Percentiles rank a stretch among this genome's conserved stretches.
These are phyloP conservation scores for Brachionus manjavacas DNA, from an alignment of 1,140 invertebrate species.

Conservation along the genomic window DNA sequence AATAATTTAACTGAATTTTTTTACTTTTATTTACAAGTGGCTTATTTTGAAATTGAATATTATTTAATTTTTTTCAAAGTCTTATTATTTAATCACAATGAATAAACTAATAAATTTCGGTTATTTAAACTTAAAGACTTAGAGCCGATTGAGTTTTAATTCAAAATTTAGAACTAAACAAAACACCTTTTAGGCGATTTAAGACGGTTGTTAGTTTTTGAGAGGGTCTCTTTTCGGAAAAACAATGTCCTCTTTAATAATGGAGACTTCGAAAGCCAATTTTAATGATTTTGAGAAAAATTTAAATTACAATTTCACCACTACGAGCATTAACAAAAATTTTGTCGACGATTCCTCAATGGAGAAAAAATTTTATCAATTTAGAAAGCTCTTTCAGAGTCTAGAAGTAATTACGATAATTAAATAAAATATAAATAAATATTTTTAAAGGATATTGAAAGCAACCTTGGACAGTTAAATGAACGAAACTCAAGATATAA, in stretches of 20 bases:
- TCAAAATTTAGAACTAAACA: not conserved
- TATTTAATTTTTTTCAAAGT: slow-evolving; percentile 6
- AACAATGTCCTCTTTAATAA: slow-evolving; percentile 11
- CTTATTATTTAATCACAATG: slow-evolving; percentile 34
- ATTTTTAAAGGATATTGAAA: not conserved
- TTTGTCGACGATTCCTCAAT: not conserved
- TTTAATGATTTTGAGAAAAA: slow-evolving; percentile 2
- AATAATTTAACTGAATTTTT: not conserved
- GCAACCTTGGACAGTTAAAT: not conserved
- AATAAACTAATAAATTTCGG: not conserved
- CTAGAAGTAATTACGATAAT: not conserved
- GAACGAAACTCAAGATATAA: not conserved
- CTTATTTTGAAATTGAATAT: slow-evolving; percentile 1
- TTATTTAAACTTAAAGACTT: slow-evolving; percentile 15
- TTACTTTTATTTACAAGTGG: slow-evolving; percentile 1
- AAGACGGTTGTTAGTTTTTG: not conserved
- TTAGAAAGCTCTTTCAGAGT: slow-evolving; percentile 4
- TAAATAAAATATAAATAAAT: not conserved
- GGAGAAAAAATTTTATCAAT: slow-evolving; percentile 17
- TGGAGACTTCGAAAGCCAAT: slow-evolving; percentile 1
- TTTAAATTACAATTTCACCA: not conserved
- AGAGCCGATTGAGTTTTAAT: not conserved
- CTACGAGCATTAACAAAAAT: slow-evolving; percentile 1
- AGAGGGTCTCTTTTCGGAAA: not conserved
- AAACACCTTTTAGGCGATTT: not conserved